Conservation (phyloP, 2,888 invertebrate genomes). For the Pemphredon lugubris region DNA sequence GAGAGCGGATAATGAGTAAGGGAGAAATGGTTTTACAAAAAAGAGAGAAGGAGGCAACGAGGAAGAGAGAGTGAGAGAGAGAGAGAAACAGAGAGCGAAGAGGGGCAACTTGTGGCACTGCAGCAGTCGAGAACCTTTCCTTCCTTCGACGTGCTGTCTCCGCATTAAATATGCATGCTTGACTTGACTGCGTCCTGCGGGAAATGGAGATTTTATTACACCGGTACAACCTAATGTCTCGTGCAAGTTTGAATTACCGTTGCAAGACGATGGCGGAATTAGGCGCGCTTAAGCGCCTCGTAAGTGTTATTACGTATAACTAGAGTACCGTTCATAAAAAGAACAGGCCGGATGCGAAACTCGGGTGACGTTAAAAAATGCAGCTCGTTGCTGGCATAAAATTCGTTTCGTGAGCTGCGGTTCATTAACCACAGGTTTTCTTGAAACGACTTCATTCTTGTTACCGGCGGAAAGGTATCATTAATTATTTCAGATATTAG, state of each 20-base stretch:
- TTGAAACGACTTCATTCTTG: too few relatives aligned
- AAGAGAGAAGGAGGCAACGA: neutral
- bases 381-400: too few relatives aligned
- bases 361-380: too few relatives aligned
- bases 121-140: constrained; percentile 40
- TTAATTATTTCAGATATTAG: too few relatives aligned
- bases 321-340: constrained; percentile 13
- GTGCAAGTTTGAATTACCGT: constrained; percentile 63
- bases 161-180: constrained; percentile 68
- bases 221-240: constrained; percentile 64
- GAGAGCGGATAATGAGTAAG: constrained; percentile 13
- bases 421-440: too few relatives aligned
- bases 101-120: constrained; percentile 26
- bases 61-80: too few relatives aligned
- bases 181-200: constrained; percentile 64
- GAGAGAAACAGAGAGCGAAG: neutral
- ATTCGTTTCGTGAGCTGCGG: too few relatives aligned
- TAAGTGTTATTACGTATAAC: constrained; percentile 27
- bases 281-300: constrained; percentile 45
- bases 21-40: neutral
- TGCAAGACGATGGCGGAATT: constrained; percentile 35
- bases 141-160: constrained; percentile 63
- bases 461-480: too few relatives aligned
- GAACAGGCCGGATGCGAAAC: constrained; percentile 1
- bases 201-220: constrained; percentile 72